These are phyloP conservation scores for Heliconius hermathena DNA, from an alignment of 1,140 invertebrate species.

Conservation along the genomic window DNA sequence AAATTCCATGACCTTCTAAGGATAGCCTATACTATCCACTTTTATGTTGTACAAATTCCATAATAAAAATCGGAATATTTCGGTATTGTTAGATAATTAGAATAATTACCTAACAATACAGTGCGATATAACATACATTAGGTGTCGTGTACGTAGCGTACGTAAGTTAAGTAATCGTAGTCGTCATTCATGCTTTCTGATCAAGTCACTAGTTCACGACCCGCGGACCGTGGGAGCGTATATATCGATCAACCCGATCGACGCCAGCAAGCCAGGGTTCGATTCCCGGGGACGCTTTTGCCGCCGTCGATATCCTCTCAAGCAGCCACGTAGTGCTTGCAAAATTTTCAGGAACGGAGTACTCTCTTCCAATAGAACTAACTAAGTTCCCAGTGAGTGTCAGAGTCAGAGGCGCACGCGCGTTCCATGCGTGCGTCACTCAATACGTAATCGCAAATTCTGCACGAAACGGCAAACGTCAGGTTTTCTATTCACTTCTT, in stretches of 20 bases:
- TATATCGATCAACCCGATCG: background rate
- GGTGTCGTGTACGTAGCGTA: background rate
- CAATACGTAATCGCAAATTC: slow-evolving; percentile 44
- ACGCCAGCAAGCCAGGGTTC: too few species aligned
- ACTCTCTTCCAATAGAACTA: too few species aligned
- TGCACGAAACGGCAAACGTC: slow-evolving; percentile 39
- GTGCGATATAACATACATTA: background rate
- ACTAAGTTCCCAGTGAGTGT: background rate
- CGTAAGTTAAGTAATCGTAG: background rate
- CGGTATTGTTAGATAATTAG: too few species aligned
- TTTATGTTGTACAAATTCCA: too few species aligned
- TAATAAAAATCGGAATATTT: too few species aligned
- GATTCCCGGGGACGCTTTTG: too few species aligned
- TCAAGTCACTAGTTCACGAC: background rate
- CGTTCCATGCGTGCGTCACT: slow-evolving; percentile 58
- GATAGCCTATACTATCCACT: too few species aligned
- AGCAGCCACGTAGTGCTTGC: too few species aligned
- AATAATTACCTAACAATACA: too few species aligned
- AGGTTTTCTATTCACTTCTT: slow-evolving; percentile 36
- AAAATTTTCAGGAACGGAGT: too few species aligned
- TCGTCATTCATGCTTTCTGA: background rate
- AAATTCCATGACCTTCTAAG: too few species aligned
- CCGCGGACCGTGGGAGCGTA: background rate
- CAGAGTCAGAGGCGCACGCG: background rate
- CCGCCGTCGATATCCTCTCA: too few species aligned